phyloP scores from a whole-genome alignment of 1,140 invertebrate species.

The Camponotus vicinus region DNA sequence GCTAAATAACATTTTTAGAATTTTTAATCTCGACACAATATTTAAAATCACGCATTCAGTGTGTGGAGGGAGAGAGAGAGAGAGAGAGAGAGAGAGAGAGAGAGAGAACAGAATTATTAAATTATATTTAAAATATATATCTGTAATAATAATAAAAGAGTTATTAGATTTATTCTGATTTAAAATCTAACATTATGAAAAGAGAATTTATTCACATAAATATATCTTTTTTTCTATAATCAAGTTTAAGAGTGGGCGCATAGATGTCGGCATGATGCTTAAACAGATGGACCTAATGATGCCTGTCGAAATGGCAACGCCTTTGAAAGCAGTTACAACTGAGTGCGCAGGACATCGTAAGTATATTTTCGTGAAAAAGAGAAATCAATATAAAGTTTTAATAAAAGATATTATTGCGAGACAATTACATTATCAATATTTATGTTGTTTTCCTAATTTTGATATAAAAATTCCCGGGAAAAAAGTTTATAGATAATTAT shows the following conservation, averaged over 20 bases:
- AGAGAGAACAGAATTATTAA: no score
- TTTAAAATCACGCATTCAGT: no score
- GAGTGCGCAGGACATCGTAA: slow-evolving; percentile 57
- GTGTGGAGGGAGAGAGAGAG: no score
- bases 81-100: no score
- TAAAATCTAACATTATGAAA: background rate
- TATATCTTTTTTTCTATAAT: background rate
- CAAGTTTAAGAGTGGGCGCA: slow-evolving; percentile 60
- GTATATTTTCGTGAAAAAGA: slow-evolving; percentile 12
- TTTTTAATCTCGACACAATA: no score
- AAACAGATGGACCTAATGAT: slow-evolving; percentile 70
- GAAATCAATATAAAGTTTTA: background rate
- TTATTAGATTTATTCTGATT: background rate
- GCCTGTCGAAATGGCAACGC: slow-evolving; percentile 10
- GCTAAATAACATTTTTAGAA: no score
- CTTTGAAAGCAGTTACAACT: slow-evolving; percentile 14
- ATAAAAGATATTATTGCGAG: background rate
- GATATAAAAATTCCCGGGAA: no score
- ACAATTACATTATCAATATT: background rate
- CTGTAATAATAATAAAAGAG: background rate
- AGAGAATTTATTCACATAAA: background rate
- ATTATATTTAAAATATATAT: no score
- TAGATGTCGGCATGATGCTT: slow-evolving; percentile 42
- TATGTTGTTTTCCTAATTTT: no score
- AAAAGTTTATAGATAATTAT: no score